phyloP scores from a whole-genome alignment of 92 coral and sea anemone species.

The Heliopora coerulea region DNA sequence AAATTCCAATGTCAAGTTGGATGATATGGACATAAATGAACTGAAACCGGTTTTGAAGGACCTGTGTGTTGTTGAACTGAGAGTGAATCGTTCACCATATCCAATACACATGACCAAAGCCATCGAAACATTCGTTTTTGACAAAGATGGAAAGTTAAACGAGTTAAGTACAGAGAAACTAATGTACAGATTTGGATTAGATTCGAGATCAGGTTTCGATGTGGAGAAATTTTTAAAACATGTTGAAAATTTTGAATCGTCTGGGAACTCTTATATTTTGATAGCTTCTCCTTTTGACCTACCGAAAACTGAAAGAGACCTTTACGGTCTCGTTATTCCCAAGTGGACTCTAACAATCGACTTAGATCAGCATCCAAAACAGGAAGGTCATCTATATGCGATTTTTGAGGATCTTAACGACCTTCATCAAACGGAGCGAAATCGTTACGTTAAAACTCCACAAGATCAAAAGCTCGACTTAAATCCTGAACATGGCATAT shows the following conservation, averaged over 20 bases:
- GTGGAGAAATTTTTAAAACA: constrained; percentile 53
- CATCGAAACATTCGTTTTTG: constrained; percentile 46
- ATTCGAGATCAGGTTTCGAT: constrained; percentile 36
- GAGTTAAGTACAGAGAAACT: constrained; percentile 48
- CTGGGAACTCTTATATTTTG: constrained; percentile 53
- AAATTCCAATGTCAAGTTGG: constrained; percentile 35
- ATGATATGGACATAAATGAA: constrained; percentile 11
- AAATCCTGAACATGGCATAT: constrained; percentile 66
- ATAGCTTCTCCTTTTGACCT: constrained; percentile 62
- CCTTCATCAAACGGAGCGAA: constrained; percentile 71
- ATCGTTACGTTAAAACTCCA: constrained; percentile 61
- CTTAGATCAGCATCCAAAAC: constrained; percentile 66
- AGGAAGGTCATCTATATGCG: constrained; percentile 52
- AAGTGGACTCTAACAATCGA: constrained; percentile 74
- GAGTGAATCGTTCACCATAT: constrained; percentile 58
- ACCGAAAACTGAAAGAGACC: constrained; percentile 46
- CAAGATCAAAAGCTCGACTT: constrained; percentile 58
- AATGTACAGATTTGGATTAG: constrained; percentile 41
- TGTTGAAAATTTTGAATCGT: constrained; percentile 55
- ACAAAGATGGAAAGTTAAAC: constrained; percentile 10
- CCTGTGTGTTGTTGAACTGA: constrained; percentile 58
- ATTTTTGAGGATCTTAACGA: constrained; percentile 59
- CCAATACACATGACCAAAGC: constrained; percentile 69
- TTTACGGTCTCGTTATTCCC: constrained; percentile 72
- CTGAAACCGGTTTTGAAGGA: constrained; percentile 21